These are phyloP conservation scores for Atta colombica DNA, from an alignment of 1,140 invertebrate species.

Conservation along the genomic window DNA sequence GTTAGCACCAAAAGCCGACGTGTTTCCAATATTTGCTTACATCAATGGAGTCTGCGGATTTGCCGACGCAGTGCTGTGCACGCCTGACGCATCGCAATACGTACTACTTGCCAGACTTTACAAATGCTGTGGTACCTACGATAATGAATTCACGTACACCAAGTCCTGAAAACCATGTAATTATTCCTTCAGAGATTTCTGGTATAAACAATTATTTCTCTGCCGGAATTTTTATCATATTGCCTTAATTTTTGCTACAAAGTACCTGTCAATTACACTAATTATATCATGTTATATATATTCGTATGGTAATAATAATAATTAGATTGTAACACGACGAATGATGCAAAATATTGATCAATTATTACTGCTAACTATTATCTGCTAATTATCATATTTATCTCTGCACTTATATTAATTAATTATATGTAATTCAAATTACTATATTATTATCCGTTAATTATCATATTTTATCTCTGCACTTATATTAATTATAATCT, in stretches of 20 bases:
- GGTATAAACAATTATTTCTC: neutral
- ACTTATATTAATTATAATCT: neutral
- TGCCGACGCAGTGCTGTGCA: conserved; percentile 14
- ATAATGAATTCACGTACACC: conserved; percentile 23
- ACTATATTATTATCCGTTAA: neutral
- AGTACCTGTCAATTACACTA: neutral
- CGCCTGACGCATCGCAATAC: conserved; percentile 21
- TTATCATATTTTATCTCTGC: neutral
- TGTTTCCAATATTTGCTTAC: conserved; percentile 74
- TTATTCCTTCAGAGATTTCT: neutral
- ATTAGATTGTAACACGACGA: neutral
- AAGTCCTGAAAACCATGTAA: neutral
- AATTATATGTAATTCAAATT: too few relatives aligned
- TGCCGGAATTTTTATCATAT: neutral
- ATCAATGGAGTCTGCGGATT: conserved; percentile 69
- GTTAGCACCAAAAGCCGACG: conserved; percentile 64
- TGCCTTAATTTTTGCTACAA: neutral
- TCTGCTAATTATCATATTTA: conserved; percentile 5
- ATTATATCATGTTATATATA: conserved; percentile 8
- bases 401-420: neutral
- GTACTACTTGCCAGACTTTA: conserved; percentile 17
- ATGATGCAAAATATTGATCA: neutral
- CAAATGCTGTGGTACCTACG: neutral
- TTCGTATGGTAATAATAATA: neutral
- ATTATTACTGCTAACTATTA: neutral